A percentile compares a stretch with the other conserved stretches of the same genome.
These are phyloP conservation scores for Calycopis cecrops DNA, from an alignment of 1,140 invertebrate genomes.

Conservation along the genomic window DNA sequence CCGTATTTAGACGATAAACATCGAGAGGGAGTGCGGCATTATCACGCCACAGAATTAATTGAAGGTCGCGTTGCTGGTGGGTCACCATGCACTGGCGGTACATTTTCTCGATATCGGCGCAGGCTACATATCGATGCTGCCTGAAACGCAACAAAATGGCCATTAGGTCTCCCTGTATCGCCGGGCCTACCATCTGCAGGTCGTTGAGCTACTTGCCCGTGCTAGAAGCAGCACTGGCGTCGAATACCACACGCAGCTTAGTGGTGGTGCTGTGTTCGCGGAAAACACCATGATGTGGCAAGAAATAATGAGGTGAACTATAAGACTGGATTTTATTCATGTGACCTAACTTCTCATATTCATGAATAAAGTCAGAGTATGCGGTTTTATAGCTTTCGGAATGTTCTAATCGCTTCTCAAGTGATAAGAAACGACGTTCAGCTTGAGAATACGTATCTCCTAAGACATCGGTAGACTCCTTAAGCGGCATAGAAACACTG, in stretches of 20 bases:
- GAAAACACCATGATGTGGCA: not conserved
- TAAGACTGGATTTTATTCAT: not conserved
- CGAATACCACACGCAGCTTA: no score
- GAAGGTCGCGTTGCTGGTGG: no score
- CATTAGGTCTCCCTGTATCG: no score
- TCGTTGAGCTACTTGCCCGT: no score
- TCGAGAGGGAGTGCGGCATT: no score
- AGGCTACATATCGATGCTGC: not conserved
- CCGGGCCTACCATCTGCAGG: no score
- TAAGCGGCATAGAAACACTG: no score
- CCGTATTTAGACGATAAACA: no score
- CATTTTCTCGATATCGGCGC: not conserved
- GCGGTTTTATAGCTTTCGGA: not conserved
- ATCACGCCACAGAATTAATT: no score
- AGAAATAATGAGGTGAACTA: not conserved
- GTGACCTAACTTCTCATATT: not conserved
- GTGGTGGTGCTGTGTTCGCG: not conserved
- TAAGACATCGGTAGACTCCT: constrained; percentile 13
- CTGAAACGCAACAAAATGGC: not conserved
- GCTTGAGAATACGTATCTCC: constrained; percentile 21
- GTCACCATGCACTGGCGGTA: not conserved
- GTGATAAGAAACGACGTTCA: constrained; percentile 5
- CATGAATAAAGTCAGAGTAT: constrained; percentile 3
- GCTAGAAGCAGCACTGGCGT: no score
- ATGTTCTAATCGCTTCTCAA: constrained; percentile 20